phyloP scores from a whole-genome alignment of 2,888 invertebrate species.

The Hymenopus coronatus region DNA sequence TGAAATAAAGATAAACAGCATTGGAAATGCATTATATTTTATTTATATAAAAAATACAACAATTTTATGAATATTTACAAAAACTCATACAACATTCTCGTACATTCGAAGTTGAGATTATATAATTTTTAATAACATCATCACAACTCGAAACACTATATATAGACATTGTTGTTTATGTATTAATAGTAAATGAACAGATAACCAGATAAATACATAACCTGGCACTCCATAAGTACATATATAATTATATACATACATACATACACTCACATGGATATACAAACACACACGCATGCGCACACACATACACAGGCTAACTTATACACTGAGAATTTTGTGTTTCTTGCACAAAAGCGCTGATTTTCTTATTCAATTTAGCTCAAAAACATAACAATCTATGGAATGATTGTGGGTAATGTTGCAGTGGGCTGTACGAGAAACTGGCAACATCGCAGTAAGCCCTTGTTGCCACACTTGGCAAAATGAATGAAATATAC shows the following conservation, averaged over 20 bases:
- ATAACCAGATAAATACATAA: background rate
- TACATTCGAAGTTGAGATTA: background rate
- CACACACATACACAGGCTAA: too few relatives aligned
- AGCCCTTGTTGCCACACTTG: background rate
- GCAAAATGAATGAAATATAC: too few relatives aligned
- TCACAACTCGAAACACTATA: background rate
- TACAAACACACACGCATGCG: background rate
- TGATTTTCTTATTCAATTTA: background rate
- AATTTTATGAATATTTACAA: background rate
- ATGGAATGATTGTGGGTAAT: background rate
- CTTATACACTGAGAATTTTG: background rate
- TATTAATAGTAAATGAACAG: background rate
- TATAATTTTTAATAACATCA: background rate
- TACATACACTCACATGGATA: background rate
- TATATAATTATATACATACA: background rate
- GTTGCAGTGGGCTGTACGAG: background rate
- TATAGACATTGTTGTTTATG: background rate
- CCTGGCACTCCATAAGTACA: background rate
- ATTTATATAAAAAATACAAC: background rate
- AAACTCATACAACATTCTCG: background rate
- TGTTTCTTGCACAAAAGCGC: background rate
- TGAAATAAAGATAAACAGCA: too few relatives aligned
- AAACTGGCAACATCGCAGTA: background rate
- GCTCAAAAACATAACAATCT: background rate
- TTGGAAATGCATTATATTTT: background rate